Evolutionary conservation across 1,140 invertebrate species (phyloP), one percentile per base, ranked within the genome.

Genomic region (Helicoverpa zea): DNA sequence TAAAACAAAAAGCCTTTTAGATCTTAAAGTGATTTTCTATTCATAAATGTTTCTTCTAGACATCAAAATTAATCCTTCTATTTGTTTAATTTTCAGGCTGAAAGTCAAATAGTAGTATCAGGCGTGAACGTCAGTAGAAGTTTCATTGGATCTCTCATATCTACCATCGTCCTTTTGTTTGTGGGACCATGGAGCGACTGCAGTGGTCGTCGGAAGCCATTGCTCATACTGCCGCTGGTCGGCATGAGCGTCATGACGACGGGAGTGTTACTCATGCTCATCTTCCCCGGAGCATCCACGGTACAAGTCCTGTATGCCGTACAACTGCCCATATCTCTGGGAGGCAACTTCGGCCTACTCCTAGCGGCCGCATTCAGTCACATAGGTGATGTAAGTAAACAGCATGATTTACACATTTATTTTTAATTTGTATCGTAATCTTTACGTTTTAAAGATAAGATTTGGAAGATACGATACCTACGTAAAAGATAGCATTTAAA

Each of bases 171-270:
- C 0, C 84, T 95, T 4, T 64, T 95, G 2, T 95, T 95, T 64
- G 87, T 94, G 7, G 95, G 94, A 1, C 95, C 95, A 2, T 95
- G 94, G 95, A 95, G 95, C 74, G 95, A 95, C 81, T 94, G 90
- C 83, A 95, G 95, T 84, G 94, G 95, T 2, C 83, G 94, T 35
- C 86, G 95, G 76, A 95, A 95, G 58, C 95, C 95, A 1, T 79
- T 95, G n/a, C 89, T 95, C 9, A 88, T 95, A 18, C 72, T 95
- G 72, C 91, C 95, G 2, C 77, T 95, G 29, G 73, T 91, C 0
- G 94, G 94, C 1, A 95, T 95, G 94, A 89, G 90, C 56, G 83
- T 93, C 1, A 94, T 93, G 88, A 92, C 94, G 3, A 86, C 88
- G 11, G 89, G 83, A 61, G 89, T 95, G 0, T 61, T 95, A 23